phyloP scores from a whole-genome alignment of 2,888 invertebrate species.

The Pyrocoelia pectoralis region DNA sequence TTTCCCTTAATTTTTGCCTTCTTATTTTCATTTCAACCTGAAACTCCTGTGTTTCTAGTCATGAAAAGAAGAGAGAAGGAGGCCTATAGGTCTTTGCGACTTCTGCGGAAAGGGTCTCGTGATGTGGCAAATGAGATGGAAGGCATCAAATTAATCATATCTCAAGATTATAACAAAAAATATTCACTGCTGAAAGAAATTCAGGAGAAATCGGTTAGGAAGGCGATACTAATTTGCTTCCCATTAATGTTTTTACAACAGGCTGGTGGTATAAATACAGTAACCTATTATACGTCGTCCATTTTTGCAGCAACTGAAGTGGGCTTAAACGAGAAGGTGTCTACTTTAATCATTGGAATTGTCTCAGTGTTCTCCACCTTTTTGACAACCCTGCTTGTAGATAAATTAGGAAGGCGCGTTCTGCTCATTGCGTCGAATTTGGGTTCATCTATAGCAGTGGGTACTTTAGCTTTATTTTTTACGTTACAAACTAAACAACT shows the following conservation, averaged over 20 bases:
- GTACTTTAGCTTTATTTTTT: constrained; percentile 78
- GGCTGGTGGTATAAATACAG: constrained; percentile 82
- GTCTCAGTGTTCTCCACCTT: constrained; percentile 83
- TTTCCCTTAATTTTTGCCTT: constrained; percentile 74
- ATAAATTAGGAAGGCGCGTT: constrained; percentile 80
- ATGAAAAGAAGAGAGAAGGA: constrained; percentile 69
- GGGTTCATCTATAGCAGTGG: constrained; percentile 74
- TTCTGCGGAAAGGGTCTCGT: constrained; percentile 77
- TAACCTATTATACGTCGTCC: constrained; percentile 77
- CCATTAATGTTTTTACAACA: constrained; percentile 91
- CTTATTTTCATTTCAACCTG: constrained; percentile 85
- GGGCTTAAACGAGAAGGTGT: constrained; percentile 64
- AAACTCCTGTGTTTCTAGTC: constrained; percentile 79
- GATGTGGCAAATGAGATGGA: constrained; percentile 75
- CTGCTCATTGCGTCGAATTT: constrained; percentile 76
- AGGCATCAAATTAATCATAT: constrained; percentile 65
- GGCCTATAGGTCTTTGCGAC: constrained; percentile 73
- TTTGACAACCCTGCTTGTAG: constrained; percentile 78
- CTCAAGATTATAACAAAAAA: constrained; percentile 63
- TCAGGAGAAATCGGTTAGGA: constrained; percentile 66
- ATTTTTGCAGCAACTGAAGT: constrained; percentile 77
- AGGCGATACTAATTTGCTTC: constrained; percentile 75
- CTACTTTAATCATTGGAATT: constrained; percentile 83
- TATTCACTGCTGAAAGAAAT: constrained; percentile 64
- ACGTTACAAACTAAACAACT: constrained; percentile 56